A percentile compares a stretch with the other conserved stretches of the same genome.
Conservation (phyloP, 2,113 vertebrate species). For the Taxidea taxus region DNA sequence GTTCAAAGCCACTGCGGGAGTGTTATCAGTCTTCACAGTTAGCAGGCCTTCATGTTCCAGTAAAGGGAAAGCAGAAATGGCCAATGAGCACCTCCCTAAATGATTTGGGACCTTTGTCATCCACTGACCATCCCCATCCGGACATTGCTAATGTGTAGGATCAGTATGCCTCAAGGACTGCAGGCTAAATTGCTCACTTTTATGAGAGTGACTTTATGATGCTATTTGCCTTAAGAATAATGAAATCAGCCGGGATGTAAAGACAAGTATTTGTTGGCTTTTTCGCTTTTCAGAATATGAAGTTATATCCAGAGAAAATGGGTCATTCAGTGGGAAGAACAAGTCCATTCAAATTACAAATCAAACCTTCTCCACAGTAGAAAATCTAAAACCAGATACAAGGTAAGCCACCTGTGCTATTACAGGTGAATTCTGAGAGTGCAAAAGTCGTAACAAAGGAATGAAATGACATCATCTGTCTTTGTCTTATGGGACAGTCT, state of each 20-base stretch:
- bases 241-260: not conserved
- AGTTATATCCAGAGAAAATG: conserved; percentile 91
- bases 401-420: conserved; percentile 83
- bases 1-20: not conserved
- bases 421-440: not conserved
- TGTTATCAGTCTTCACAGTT: not conserved
- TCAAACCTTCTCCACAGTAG: conserved; percentile 96
- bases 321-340: conserved; percentile 86
- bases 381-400: conserved; percentile 96
- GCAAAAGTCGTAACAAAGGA: not conserved
- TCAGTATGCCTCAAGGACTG: not conserved
- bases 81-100: not conserved
- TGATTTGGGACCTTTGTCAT: not conserved
- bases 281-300: conserved; percentile 90
- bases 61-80: not conserved
- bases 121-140: not conserved
- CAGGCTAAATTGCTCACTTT: not conserved
- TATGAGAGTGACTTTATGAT: conserved; percentile 11
- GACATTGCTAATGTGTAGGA: not conserved
- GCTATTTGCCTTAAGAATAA: not conserved
- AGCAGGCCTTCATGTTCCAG: not conserved
- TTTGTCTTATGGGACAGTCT: not conserved
- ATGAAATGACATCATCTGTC: not conserved
- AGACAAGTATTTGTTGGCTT: not conserved
- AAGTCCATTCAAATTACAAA: conserved; percentile 92